These are phyloP conservation scores for Tetraodon nigroviridis DNA, from an alignment of 2,113 vertebrate genomes.

Conservation along the genomic window DNA sequence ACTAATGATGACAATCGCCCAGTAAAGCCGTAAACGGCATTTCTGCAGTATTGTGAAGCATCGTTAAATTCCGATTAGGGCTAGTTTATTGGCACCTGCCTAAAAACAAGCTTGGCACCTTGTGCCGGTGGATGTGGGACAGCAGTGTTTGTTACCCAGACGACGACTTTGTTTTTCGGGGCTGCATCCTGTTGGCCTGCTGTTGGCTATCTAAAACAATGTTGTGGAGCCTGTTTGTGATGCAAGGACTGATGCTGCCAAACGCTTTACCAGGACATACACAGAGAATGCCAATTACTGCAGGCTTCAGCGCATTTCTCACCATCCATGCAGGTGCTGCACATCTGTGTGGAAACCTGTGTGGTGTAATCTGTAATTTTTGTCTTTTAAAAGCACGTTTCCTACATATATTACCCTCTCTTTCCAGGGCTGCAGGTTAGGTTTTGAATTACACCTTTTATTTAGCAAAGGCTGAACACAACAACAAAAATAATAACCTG, in stretches of 20 bases:
- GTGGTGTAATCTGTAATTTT: not conserved
- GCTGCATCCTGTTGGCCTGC: not conserved
- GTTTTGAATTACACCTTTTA: no score
- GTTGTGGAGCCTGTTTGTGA: constrained; percentile 25
- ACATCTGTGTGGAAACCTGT: constrained; percentile 1
- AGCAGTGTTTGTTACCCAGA: not conserved
- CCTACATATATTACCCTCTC: no score
- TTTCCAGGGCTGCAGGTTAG: no score
- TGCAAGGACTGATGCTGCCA: constrained; percentile 13
- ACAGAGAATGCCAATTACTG: constrained; percentile 40
- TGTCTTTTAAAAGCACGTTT: no score
- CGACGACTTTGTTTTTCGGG: not conserved
- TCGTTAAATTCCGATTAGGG: not conserved
- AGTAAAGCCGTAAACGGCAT: not conserved
- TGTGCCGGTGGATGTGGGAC: not conserved
- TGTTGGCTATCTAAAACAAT: constrained; percentile 17
- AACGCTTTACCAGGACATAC: constrained; percentile 18
- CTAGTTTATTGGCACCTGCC: constrained; percentile 1
- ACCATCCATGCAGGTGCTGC: constrained; percentile 27
- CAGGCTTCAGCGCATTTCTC: constrained; percentile 6
- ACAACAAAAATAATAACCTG: no score
- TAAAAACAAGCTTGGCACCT: constrained; percentile 12
- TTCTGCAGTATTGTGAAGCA: not conserved
- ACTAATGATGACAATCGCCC: no score
- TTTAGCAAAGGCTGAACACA: no score